These are phyloP conservation scores for Nymphicus hollandicus DNA, from an alignment of 2,113 vertebrate species.

Conservation along the genomic window DNA sequence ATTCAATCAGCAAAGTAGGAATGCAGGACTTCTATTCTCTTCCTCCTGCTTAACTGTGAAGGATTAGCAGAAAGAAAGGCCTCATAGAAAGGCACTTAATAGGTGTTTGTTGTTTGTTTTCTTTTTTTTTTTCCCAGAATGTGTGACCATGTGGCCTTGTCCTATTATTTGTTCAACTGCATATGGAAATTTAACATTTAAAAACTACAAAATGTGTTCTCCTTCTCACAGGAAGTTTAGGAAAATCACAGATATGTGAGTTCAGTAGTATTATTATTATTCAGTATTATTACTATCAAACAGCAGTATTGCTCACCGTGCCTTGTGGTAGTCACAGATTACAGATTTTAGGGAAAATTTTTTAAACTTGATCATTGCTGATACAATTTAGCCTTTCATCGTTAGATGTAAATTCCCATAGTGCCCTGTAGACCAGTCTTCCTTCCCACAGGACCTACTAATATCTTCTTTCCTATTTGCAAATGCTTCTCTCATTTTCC, in stretches of 20 bases:
- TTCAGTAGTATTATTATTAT: not conserved
- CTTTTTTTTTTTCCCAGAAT: not conserved
- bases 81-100: not conserved
- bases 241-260: not conserved
- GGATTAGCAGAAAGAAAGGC: not conserved
- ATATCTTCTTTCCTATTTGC: not conserved
- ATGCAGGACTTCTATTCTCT: not conserved
- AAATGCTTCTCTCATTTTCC: not conserved
- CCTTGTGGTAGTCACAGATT: not conserved
- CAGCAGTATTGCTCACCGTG: not conserved
- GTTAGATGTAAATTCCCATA: accelerated
- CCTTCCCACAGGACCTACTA: not conserved
- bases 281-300: not conserved
- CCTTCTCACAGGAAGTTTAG: not conserved
- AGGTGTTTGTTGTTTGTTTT: not conserved
- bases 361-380: not conserved
- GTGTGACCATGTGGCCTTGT: not conserved
- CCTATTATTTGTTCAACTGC: not conserved
- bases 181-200: not conserved
- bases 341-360: not conserved
- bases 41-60: not conserved
- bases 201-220: not conserved
- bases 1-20: not conserved
- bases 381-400: not conserved
- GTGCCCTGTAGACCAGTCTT: not conserved